Evolutionary conservation across 2,113 vertebrate genomes (phyloP).

Genomic region (Chionis minor): DNA sequence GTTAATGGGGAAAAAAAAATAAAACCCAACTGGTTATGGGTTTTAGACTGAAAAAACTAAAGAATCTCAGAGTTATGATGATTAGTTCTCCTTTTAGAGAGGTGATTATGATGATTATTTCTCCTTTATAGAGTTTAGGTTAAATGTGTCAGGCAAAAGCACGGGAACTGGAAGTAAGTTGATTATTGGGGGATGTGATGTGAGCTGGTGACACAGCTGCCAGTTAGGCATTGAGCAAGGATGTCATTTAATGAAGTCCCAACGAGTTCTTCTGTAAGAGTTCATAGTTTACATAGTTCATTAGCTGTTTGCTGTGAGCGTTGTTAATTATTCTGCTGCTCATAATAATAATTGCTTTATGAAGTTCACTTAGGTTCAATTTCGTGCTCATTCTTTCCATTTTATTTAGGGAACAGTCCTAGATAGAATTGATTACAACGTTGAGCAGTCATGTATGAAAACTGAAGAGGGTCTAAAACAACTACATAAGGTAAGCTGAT

Average conservation of each 20-base stretch:
- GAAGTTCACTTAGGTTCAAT: background rate
- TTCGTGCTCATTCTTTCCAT: background rate
- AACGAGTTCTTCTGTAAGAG: background rate
- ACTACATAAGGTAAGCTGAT: constrained; percentile 89
- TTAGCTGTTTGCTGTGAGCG: background rate
- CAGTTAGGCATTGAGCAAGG: background rate
- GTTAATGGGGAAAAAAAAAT: background rate
- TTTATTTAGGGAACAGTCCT: constrained; percentile 90
- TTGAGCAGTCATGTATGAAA: constrained; percentile 95
- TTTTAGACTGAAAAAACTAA: background rate
- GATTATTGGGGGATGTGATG: background rate
- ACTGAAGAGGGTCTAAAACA: constrained; percentile 96
- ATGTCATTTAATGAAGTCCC: background rate
- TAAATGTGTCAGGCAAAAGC: background rate
- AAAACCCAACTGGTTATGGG: background rate
- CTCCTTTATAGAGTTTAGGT: background rate
- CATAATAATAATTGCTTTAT: background rate
- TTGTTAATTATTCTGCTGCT: background rate
- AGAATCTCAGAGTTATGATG: background rate
- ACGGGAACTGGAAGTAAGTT: background rate
- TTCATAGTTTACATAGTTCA: background rate
- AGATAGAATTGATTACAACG: constrained; percentile 97
- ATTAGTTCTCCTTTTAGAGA: background rate
- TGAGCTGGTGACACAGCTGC: background rate
- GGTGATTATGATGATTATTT: background rate